Percentiles rank a stretch among this genome's conserved stretches.
Conservation (phyloP, 2,888 invertebrate species). For the Drosophila demipolita region DNA sequence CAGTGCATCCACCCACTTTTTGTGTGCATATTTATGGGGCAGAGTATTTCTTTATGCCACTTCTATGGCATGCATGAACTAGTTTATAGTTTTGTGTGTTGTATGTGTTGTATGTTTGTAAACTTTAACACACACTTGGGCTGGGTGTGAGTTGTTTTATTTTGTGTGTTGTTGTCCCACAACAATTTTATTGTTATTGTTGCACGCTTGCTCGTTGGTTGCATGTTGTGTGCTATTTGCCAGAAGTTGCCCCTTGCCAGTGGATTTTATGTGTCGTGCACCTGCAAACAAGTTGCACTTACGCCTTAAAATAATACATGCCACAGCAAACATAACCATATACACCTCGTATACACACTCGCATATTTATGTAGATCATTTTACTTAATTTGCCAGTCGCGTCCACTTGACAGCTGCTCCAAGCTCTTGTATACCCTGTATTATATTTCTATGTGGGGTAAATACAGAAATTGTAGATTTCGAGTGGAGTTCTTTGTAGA, state of each 20-base stretch:
- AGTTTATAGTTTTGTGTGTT: conserved; percentile 1
- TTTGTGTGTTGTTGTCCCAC: conserved; percentile 12
- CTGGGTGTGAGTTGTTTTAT: conserved; percentile 7
- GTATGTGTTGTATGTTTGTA: neutral
- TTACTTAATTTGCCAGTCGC: conserved; percentile 22
- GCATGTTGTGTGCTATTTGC: conserved; percentile 17
- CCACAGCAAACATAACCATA: conserved; percentile 27
- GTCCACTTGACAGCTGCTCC: conserved; percentile 17
- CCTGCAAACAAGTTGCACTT: conserved; percentile 30
- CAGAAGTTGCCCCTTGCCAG: conserved; percentile 26
- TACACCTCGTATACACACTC: conserved; percentile 1
- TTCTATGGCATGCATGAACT: neutral
- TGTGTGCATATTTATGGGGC: conserved; percentile 1
- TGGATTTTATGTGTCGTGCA: conserved; percentile 47
- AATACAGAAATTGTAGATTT: neutral
- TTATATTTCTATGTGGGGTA: neutral
- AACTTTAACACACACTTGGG: conserved; percentile 7
- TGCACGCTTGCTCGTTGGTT: conserved; percentile 5
- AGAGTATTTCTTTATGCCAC: conserved; percentile 14
- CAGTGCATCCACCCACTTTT: neutral
- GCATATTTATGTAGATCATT: conserved; percentile 20
- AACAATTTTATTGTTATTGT: conserved; percentile 17
- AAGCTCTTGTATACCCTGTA: conserved; percentile 5
- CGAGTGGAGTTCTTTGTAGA: neutral
- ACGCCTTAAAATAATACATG: conserved; percentile 39